phyloP scores from a whole-genome alignment of 1,140 invertebrate species.

The Drosophila malerkotliana region DNA sequence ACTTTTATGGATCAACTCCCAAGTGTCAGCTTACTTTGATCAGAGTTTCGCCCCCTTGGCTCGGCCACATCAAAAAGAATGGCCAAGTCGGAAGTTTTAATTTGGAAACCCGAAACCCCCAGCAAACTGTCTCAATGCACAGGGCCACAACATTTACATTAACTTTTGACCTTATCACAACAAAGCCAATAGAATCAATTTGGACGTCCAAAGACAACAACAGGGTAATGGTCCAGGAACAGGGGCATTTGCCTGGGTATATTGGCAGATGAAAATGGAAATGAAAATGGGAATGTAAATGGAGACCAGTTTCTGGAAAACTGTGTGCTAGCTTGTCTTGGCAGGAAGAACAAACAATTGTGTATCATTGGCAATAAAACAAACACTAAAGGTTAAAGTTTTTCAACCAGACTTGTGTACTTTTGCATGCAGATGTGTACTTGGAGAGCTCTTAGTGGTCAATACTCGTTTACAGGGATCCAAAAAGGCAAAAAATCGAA shows the following conservation, averaged over 20 bases:
- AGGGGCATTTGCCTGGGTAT: not conserved
- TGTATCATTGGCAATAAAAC: slow-evolving; percentile 67
- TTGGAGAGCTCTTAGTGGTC: slow-evolving; percentile 10
- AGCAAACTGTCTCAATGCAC: slow-evolving; percentile 63
- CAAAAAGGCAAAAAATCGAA: slow-evolving; percentile 4
- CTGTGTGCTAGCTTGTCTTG: slow-evolving; percentile 11
- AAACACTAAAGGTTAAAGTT: slow-evolving; percentile 66
- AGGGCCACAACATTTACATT: slow-evolving; percentile 78
- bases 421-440: slow-evolving; percentile 23
- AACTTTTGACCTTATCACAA: slow-evolving; percentile 79
- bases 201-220: slow-evolving; percentile 41
- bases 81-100: slow-evolving; percentile 64
- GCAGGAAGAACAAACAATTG: slow-evolving; percentile 29
- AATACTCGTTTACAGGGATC: not conserved
- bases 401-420: slow-evolving; percentile 29
- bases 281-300: slow-evolving; percentile 30
- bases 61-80: slow-evolving; percentile 50
- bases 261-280: slow-evolving; percentile 15
- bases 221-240: not conserved
- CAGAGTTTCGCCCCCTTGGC: slow-evolving; percentile 29
- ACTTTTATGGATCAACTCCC: slow-evolving; percentile 23
- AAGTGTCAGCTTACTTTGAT: slow-evolving; percentile 49
- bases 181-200: slow-evolving; percentile 79
- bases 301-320: slow-evolving; percentile 1
- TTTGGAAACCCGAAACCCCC: slow-evolving; percentile 54